Percentiles rank a stretch among this genome's conserved stretches.
phyloP scores from a whole-genome alignment of 2,888 invertebrate species.

The Unio pictorum region DNA sequence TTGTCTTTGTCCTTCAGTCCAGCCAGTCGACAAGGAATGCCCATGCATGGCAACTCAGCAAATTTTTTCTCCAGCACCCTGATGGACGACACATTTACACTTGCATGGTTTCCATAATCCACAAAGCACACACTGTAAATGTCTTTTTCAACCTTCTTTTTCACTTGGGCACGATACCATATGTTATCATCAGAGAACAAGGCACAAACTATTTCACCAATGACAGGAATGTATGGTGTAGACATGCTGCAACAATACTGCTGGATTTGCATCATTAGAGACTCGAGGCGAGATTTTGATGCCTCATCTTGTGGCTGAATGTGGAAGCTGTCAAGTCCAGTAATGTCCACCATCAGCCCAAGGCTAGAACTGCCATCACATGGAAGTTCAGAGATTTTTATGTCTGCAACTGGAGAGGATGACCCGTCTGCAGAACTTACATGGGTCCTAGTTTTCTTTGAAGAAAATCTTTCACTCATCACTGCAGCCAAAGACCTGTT shows the following conservation, averaged over 20 bases:
- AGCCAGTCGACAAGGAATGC: conserved; percentile 37
- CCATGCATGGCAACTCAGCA: conserved; percentile 37
- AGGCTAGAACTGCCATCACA: too few relatives aligned
- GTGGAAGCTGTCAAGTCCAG: conserved; percentile 1
- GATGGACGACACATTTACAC: conserved; percentile 23
- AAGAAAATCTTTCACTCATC: neutral
- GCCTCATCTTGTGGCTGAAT: conserved; percentile 35
- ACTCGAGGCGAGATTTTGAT: conserved; percentile 21
- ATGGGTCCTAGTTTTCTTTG: too few relatives aligned
- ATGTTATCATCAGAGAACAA: conserved; percentile 44
- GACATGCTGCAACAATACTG: conserved; percentile 6
- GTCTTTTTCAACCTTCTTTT: conserved; percentile 20
- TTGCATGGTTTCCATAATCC: conserved; percentile 65
- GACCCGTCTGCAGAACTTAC: too few relatives aligned
- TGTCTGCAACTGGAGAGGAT: too few relatives aligned
- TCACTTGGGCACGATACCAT: conserved; percentile 52
- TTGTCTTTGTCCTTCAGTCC: conserved; percentile 9
- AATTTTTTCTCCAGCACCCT: conserved; percentile 27
- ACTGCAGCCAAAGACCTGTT: neutral
- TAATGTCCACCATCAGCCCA: conserved; percentile 1
- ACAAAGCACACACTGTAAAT: conserved; percentile 54
- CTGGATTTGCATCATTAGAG: conserved; percentile 18
- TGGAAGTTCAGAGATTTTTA: too few relatives aligned
- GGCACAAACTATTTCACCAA: conserved; percentile 39
- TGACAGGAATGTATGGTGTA: conserved; percentile 22